A percentile compares a stretch with the other conserved stretches of the same genome.
Conservation (phyloP, 2,888 invertebrate genomes). For the Campoplex capitator region DNA sequence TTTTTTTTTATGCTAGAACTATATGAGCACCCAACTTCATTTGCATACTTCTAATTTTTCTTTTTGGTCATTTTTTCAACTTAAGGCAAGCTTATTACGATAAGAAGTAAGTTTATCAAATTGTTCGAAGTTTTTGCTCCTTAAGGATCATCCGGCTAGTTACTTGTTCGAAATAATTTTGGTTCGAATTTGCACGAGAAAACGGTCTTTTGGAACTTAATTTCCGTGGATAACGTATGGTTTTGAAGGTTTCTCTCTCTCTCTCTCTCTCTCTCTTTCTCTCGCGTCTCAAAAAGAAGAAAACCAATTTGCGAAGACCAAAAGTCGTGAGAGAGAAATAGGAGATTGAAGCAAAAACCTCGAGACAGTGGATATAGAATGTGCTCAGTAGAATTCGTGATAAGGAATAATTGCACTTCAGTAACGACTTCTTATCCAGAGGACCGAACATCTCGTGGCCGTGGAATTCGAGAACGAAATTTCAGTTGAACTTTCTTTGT, state of each 20-base stretch:
- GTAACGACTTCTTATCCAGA: slow-evolving; percentile 69
- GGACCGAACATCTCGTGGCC: slow-evolving; percentile 41
- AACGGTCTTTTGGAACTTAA: not conserved
- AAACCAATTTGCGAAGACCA: not conserved
- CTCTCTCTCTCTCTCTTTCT: not conserved
- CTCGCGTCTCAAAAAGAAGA: not conserved
- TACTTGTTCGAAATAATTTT: not conserved
- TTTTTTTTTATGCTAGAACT: not conserved
- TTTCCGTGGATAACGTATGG: slow-evolving; percentile 3
- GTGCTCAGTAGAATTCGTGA: slow-evolving; percentile 52
- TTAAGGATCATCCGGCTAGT: not conserved
- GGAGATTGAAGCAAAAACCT: slow-evolving; percentile 22
- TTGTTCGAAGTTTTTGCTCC: not conserved
- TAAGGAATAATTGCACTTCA: slow-evolving; percentile 68
- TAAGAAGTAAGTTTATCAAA: not conserved
- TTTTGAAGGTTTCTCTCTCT: not conserved
- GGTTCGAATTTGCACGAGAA: not conserved
- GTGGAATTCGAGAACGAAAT: slow-evolving; percentile 58
- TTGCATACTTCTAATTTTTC: not conserved
- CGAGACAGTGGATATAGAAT: slow-evolving; percentile 30
- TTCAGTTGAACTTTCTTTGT: slow-evolving; percentile 41
- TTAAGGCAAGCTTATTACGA: not conserved
- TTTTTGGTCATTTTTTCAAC: not conserved
- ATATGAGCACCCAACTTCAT: not conserved
- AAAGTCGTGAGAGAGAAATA: not conserved